Evolutionary conservation across 2,113 vertebrate genomes (phyloP).

Genomic region (Cyanoramphus novaezelandiae): DNA sequence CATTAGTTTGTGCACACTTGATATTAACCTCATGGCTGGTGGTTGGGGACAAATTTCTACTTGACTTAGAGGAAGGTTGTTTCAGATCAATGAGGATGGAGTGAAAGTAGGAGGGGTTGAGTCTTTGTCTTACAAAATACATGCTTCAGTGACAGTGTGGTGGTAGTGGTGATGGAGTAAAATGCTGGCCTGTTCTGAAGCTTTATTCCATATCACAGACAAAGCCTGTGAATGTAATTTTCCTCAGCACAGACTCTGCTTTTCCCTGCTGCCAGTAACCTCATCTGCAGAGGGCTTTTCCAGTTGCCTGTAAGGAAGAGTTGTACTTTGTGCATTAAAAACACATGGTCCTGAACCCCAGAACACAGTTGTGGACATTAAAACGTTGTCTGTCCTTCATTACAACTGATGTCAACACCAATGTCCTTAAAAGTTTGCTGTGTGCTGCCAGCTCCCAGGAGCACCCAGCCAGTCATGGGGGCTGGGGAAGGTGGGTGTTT

Average conservation of each 20-base stretch:
- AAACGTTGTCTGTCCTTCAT: neutral
- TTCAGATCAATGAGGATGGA: neutral
- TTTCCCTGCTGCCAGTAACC: neutral
- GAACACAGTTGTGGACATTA: neutral
- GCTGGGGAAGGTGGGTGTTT: neutral
- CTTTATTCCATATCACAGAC: neutral
- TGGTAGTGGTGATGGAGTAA: neutral
- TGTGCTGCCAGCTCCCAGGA: neutral
- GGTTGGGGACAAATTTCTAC: neutral
- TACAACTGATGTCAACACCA: neutral
- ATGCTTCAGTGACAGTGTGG: neutral
- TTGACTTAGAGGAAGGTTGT: conserved; percentile 1
- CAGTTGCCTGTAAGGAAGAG: neutral
- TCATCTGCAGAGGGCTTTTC: neutral
- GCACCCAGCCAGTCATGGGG: rapidly evolving
- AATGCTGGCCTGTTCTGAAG: neutral
- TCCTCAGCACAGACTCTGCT: neutral
- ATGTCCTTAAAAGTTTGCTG: neutral
- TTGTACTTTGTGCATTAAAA: neutral
- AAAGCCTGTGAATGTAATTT: neutral
- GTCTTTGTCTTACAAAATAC: neutral
- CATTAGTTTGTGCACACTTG: conserved; percentile 63
- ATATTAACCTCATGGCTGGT: neutral
- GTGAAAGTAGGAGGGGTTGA: neutral
- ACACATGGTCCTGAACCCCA: neutral